Percentiles rank a stretch among this genome's conserved stretches.
These are phyloP conservation scores for Tetramorium parvispinum DNA, from an alignment of 1,140 invertebrate genomes.

Conservation along the genomic window DNA sequence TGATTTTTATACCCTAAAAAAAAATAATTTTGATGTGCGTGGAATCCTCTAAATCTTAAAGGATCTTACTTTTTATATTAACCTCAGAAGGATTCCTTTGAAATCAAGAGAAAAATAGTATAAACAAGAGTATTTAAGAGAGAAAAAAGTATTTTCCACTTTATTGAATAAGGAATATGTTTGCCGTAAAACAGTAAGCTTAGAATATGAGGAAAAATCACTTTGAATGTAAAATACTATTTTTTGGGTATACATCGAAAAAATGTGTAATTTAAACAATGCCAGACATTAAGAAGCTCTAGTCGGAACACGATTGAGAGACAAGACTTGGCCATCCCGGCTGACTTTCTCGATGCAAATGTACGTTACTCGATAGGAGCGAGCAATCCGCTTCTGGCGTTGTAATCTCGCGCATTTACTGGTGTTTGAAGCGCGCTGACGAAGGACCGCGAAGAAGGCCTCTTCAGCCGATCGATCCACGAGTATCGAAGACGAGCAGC, in stretches of 20 bases:
- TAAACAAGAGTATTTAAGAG: too few relatives aligned
- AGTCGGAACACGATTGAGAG: background rate
- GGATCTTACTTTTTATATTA: too few relatives aligned
- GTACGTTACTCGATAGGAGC: background rate
- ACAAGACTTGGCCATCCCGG: background rate
- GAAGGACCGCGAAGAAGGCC: background rate
- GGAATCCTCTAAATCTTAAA: too few relatives aligned
- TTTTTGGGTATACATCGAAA: background rate
- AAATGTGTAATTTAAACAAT: background rate
- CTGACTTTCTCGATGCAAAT: constrained; percentile 41
- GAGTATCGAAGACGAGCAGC: constrained; percentile 49
- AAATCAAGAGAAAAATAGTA: too few relatives aligned
- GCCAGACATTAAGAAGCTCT: background rate
- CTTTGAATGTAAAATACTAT: too few relatives aligned
- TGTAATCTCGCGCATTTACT: constrained; percentile 24
- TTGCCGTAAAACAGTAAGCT: too few relatives aligned
- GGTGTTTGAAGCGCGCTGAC: constrained; percentile 41
- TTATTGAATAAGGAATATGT: too few relatives aligned
- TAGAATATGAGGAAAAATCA: too few relatives aligned
- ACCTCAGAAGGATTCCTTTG: too few relatives aligned
- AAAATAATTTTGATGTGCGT: too few relatives aligned
- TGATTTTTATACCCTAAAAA: too few relatives aligned
- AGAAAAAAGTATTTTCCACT: too few relatives aligned
- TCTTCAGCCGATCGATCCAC: constrained; percentile 36
- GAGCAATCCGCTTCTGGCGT: constrained; percentile 11